Evolutionary conservation across 2,113 vertebrate genomes (phyloP).

Genomic region (Chauna torquata): DNA sequence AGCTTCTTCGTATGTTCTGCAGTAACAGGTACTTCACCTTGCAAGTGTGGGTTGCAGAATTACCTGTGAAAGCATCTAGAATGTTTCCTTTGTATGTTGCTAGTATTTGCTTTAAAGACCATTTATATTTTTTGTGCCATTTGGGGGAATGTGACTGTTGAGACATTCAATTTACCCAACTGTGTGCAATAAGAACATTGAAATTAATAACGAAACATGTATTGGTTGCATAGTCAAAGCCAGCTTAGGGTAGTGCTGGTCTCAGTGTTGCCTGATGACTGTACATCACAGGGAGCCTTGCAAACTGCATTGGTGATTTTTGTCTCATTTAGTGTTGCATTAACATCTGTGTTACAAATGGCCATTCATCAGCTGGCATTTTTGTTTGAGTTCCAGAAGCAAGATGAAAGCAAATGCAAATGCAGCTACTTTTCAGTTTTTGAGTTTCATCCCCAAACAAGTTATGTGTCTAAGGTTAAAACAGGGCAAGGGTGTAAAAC

Average conservation of each 20-base stretch:
- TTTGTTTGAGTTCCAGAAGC: conserved; percentile 2
- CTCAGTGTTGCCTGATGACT: neutral
- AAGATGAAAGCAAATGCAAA: neutral
- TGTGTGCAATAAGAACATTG: neutral
- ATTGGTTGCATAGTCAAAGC: neutral
- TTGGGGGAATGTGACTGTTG: neutral
- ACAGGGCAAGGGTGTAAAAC: neutral
- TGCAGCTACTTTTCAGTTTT: neutral
- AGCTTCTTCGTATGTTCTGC: neutral
- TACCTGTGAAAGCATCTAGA: neutral
- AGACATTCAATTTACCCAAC: conserved; percentile 36
- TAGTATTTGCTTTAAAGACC: neutral
- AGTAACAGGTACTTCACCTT: conserved; percentile 51
- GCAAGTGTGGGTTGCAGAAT: conserved; percentile 22
- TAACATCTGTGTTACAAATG: conserved; percentile 28
- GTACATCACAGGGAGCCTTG: neutral
- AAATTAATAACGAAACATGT: neutral
- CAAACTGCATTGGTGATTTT: neutral
- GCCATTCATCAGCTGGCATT: neutral
- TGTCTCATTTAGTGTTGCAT: conserved; percentile 7
- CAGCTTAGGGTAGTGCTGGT: neutral
- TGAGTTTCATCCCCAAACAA: neutral
- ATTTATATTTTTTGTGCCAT: neutral
- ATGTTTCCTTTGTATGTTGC: neutral
- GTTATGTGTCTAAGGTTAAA: neutral